These are phyloP conservation scores for Karalla daura DNA, from an alignment of 2,797 vertebrate species.

Conservation along the genomic window DNA sequence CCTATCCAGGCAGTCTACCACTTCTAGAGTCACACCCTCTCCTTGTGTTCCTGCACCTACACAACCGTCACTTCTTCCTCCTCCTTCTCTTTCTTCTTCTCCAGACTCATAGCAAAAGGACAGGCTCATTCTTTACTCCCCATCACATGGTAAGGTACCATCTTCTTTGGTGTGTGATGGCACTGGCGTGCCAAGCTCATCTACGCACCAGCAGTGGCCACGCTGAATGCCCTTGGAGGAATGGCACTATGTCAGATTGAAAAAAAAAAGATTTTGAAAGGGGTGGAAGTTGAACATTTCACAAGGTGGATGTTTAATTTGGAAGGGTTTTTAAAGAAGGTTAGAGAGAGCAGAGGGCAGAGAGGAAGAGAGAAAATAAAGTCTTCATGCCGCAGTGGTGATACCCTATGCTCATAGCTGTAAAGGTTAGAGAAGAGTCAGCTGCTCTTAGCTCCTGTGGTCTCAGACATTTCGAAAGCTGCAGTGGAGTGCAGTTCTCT, in stretches of 20 bases:
- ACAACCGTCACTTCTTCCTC: conserved; percentile 40
- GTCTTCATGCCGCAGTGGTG: conserved; percentile 68
- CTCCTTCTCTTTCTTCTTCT: conserved; percentile 63
- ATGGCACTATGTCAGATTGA: conserved; percentile 83
- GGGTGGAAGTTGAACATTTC: conserved; percentile 35
- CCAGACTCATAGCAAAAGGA: conserved; percentile 72
- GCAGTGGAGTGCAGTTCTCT: conserved; percentile 46
- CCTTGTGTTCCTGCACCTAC: conserved; percentile 68
- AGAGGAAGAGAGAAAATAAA: conserved; percentile 61
- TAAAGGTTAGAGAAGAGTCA: conserved; percentile 58
- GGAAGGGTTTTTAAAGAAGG: no score
- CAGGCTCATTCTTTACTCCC: conserved; percentile 78
- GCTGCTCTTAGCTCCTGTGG: conserved; percentile 55
- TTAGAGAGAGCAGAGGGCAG: conserved; percentile 39
- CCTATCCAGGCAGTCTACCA: conserved; percentile 81
- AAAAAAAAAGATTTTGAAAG: conserved; percentile 50
- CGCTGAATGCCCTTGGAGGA: conserved; percentile 92
- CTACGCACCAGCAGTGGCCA: conserved; percentile 93
- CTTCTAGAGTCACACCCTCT: conserved; percentile 78
- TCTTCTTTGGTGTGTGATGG: conserved; percentile 74
- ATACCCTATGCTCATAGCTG: conserved; percentile 60
- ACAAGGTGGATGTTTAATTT: no score
- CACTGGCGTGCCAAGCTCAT: conserved; percentile 85
- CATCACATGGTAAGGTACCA: conserved; percentile 83
- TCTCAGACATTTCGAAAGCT: conserved; percentile 53